Evolutionary conservation across 2,797 vertebrate genomes (phyloP), one percentile per base, ranked within the genome.

Genomic region (Sylvilagus floridanus): DNA sequence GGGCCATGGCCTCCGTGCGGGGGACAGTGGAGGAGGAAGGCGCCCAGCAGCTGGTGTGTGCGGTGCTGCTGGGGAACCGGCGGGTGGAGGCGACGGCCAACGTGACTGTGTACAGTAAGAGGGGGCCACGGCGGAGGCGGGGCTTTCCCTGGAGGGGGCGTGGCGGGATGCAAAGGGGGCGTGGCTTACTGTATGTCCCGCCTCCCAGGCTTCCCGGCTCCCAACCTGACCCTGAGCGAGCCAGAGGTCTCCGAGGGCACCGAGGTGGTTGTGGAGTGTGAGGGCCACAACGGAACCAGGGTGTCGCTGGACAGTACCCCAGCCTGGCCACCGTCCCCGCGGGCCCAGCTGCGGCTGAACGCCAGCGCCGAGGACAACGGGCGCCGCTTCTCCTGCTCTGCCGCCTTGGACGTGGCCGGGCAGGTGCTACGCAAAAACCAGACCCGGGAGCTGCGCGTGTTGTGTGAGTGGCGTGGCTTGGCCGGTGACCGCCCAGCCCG

Each of bases 21-120:
- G 75, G 5, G 1, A 69, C 54, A 0, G 2, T 2, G 0, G 52
- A 83, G 35, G 22, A 92, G 8, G 52, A 95, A 65, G 90, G 84
- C 5, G 8, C 3, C 54, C 82, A 37, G 7, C 1, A 0, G 24
- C 78, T 98, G 93, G 47, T 0, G 4, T 98, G 97, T 62, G 62
- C 0, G 0, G 81, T 98, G 5, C 26, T 2, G 2, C 79, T 98
- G 85, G 97, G 93, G 4, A 65, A 14, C 14, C 16, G 50, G 66
- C 86, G 0, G 2, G 47, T 0, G 60, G 16, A 0, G 0, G n/a
- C 3, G 0, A 0, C 0, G 16, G 2, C 42, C 30, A 19, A 0
- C 0, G 37, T 98, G 63, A 95, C 7, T 1, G 1, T 97, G 65
- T 98, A 97, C 65, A 95, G 97, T 98, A 95, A 97, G 97, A 42